Evolutionary conservation across 2,113 vertebrate genomes (phyloP).

Genomic region (Oncorhynchus masou): DNA sequence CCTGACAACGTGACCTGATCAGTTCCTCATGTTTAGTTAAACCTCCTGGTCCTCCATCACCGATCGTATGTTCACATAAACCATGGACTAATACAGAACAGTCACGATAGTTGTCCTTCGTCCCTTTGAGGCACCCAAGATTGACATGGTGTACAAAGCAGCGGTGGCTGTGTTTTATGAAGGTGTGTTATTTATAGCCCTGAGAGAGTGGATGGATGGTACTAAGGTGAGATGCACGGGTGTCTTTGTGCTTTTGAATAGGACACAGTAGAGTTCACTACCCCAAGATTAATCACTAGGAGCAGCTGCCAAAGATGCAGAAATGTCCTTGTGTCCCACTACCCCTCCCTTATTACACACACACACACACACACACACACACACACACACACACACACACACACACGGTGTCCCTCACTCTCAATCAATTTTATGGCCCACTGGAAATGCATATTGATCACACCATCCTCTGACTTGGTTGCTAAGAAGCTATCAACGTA

Average conservation of each 20-base stretch:
- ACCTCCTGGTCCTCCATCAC: not conserved
- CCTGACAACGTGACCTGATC: too few species aligned
- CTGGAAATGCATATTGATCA: conserved; percentile 34
- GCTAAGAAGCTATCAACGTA: not conserved
- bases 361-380: not conserved
- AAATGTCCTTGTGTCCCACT: conserved; percentile 12
- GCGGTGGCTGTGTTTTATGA: conserved; percentile 17
- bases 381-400: not conserved
- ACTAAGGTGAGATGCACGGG: conserved; percentile 8
- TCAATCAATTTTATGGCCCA: conserved; percentile 22
- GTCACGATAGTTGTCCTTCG: not conserved
- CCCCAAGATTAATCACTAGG: conserved; percentile 14
- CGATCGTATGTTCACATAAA: not conserved
- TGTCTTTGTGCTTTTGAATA: not conserved
- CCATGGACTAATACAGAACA: not conserved
- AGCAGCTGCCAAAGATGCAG: conserved; percentile 11
- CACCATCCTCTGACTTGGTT: conserved; percentile 14
- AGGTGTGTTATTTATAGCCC: conserved; percentile 38
- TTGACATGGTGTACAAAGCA: conserved; percentile 18
- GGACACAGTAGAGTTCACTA: conserved; percentile 5
- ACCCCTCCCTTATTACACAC: not conserved
- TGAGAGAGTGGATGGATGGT: conserved; percentile 8
- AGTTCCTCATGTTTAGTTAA: not conserved
- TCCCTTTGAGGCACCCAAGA: not conserved
- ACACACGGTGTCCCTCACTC: not conserved